Percentiles rank a stretch among this genome's conserved stretches.
Conservation (phyloP, 2,797 vertebrate species). For the Sitta carolinensis region DNA sequence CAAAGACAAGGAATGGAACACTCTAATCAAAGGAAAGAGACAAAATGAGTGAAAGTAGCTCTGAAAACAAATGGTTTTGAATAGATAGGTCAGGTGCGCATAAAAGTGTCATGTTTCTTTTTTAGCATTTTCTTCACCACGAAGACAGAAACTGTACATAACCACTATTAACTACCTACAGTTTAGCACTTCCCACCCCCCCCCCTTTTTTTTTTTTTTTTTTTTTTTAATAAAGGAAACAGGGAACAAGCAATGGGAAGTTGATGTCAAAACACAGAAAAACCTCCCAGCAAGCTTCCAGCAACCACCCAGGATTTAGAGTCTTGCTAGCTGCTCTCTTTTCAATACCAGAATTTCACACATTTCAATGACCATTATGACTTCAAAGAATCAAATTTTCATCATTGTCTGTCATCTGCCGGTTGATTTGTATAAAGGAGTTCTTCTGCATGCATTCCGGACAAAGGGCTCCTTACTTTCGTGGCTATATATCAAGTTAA, state of each 20-base stretch:
- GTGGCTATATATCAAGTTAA: slow-evolving; percentile 78
- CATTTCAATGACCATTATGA: slow-evolving; percentile 98
- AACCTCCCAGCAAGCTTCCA: slow-evolving; percentile 94
- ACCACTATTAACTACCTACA: slow-evolving; percentile 64
- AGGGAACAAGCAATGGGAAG: slow-evolving; percentile 91
- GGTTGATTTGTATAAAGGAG: slow-evolving; percentile 91
- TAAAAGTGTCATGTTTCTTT: slow-evolving; percentile 19
- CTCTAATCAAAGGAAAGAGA: neutral
- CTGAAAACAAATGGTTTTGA: slow-evolving; percentile 15
- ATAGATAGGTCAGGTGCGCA: slow-evolving; percentile 30
- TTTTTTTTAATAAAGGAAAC: slow-evolving; percentile 79
- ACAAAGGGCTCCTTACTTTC: slow-evolving; percentile 86
- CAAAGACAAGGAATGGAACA: neutral
- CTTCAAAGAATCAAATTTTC: slow-evolving; percentile 99
- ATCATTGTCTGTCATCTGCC: slow-evolving; percentile 95
- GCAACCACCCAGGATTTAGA: slow-evolving; percentile 92
- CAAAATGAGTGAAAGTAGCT: neutral
- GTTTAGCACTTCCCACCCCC: slow-evolving; percentile 37
- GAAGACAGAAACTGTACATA: slow-evolving; percentile 59
- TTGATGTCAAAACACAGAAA: slow-evolving; percentile 90
- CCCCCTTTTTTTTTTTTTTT: neutral
- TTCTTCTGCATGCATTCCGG: slow-evolving; percentile 84
- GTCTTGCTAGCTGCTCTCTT: slow-evolving; percentile 85
- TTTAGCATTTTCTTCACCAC: slow-evolving; percentile 27
- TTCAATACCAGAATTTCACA: slow-evolving; percentile 97